Conservation (phyloP, 2,888 invertebrate genomes). For the Scaptodrosophila latifasciaeformis region DNA sequence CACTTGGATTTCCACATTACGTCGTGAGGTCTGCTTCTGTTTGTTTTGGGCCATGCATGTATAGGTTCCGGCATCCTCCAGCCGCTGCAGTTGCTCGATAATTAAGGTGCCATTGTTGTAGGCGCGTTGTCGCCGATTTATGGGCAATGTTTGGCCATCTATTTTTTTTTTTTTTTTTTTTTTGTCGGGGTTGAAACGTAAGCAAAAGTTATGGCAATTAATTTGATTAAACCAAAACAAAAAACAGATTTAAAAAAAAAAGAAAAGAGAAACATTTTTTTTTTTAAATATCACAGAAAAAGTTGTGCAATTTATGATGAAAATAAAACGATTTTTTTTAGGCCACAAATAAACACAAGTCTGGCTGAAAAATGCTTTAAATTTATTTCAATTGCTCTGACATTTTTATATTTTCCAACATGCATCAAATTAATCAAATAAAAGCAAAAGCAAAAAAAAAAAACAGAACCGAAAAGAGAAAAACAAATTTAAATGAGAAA, state of each 20-base stretch:
- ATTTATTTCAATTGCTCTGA: conserved; percentile 17
- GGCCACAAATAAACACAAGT: too few species aligned
- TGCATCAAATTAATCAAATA: background rate
- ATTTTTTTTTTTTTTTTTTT: conserved; percentile 31
- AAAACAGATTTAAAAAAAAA: conserved; percentile 27
- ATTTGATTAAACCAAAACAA: conserved; percentile 41
- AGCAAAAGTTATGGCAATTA: conserved; percentile 49
- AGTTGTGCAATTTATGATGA: conserved; percentile 49
- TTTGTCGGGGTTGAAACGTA: background rate
- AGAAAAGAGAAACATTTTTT: too few species aligned
- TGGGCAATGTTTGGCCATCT: conserved; percentile 90
- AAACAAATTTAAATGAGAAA: background rate
- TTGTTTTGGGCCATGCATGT: conserved; percentile 92
- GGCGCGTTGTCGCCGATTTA: conserved; percentile 90
- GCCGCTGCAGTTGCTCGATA: conserved; percentile 89
- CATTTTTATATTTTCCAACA: background rate
- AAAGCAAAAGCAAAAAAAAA: conserved; percentile 13
- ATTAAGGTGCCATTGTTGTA: conserved; percentile 90
- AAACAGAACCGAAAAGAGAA: background rate
- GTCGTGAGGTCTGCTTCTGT: conserved; percentile 85
- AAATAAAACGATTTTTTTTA: too few species aligned
- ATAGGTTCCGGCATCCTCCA: conserved; percentile 91
- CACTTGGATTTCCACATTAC: conserved; percentile 85
- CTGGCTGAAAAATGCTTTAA: conserved; percentile 2
- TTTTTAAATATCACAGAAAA: conserved; percentile 14